Evolutionary conservation across 2,113 vertebrate genomes (phyloP), one percentile per base, ranked within the genome.

Genomic region (Brachyistius frenatus): DNA sequence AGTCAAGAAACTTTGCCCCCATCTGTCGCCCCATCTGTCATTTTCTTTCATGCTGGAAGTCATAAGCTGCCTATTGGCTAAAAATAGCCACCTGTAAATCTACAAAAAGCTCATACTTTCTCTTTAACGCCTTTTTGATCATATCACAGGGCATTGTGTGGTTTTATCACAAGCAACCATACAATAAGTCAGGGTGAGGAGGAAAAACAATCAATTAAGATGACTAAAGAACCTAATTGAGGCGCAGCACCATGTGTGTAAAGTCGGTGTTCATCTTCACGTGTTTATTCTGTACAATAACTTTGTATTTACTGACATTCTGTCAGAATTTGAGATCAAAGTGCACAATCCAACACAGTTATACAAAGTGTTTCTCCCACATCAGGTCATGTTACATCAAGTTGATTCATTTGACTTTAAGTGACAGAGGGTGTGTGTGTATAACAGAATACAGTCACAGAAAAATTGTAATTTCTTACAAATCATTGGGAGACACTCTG

Each of bases 391-490:
- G 9, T 15, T 68, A 46, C 23, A 56, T 55, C 41, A 39, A 41
- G n/a, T 2, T 16, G 3, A 49, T 5, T 49, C 5, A 71, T 36
- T 46, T 52, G 49, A 57, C 57, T 63, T 47, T 3, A n/a, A 60
- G 36, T 7, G 16, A 68, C n/a, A 50, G 8, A 13, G 47, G 15
- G 49, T n/a, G 23, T 23, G 23, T 23, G 23, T 23, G 23, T 23
- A n/a, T n/a, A 23, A 23, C 23, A 23, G 10, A 54, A 77, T 23
- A 39, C 47, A 31, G 36, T 3, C 15, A 2, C 35, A 31, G n/a
- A 73, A 84, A 65, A 33, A 67, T 39, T 50, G 15, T 5, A 37
- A 35, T 31, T 10, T 60, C 36, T 74, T 63, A 39, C 15, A 62
- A 50, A 49, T 46, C 31, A 35, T 7, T 49, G 16, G 11, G 8